Evolutionary conservation across 2,888 invertebrate genomes (phyloP).

Genomic region (Sesia bembeciformis): DNA sequence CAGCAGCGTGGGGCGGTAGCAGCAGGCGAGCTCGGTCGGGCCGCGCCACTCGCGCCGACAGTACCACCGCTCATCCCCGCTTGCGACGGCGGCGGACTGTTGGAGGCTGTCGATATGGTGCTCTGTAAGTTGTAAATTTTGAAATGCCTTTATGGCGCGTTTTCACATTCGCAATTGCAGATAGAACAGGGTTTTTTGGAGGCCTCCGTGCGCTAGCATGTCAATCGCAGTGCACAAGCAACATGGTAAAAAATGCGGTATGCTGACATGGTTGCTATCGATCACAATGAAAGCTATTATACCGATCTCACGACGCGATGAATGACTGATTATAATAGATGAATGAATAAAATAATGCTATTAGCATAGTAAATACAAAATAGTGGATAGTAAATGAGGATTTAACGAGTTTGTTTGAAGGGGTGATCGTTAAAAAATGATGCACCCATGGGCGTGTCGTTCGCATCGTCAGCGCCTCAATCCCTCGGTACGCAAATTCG

Average conservation of each 20-base stretch:
- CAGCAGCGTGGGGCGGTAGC: constrained; percentile 83
- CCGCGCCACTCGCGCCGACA: constrained; percentile 65
- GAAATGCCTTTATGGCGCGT: constrained; percentile 72
- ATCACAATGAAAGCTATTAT: not conserved
- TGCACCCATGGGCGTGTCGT: constrained; percentile 43
- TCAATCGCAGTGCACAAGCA: constrained; percentile 34
- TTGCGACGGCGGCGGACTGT: constrained; percentile 79
- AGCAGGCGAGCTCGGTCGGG: constrained; percentile 67
- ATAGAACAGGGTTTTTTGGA: constrained; percentile 25
- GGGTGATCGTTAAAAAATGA: constrained; percentile 33
- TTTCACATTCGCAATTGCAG: constrained; percentile 63
- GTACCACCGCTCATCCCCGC: constrained; percentile 74
- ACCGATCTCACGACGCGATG: not conserved
- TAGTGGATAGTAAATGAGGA: constrained; percentile 49
- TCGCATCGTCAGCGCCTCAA: constrained; percentile 33
- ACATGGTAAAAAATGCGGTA: constrained; percentile 21
- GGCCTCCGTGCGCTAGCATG: constrained; percentile 60
- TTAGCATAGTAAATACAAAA: constrained; percentile 9
- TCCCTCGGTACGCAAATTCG: constrained; percentile 37
- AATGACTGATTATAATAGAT: not conserved
- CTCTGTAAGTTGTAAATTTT: constrained; percentile 75
- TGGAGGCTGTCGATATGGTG: constrained; percentile 82
- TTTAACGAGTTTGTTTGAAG: constrained; percentile 56
- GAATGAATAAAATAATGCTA: constrained; percentile 1
- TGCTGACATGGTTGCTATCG: constrained; percentile 33